phyloP scores from a whole-genome alignment of 2,888 invertebrate species.

The Argyra leucocephala region DNA sequence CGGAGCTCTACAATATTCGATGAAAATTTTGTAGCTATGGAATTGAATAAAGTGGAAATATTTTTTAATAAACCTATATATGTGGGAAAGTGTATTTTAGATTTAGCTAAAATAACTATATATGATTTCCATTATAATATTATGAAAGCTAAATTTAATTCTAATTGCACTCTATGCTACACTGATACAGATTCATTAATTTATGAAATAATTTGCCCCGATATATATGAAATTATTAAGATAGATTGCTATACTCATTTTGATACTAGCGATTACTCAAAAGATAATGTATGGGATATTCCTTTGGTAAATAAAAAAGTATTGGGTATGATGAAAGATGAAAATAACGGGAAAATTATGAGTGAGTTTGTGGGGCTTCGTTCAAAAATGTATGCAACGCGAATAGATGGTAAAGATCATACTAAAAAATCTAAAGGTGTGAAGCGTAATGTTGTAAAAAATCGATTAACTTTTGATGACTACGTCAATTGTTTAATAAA shows the following conservation, averaged over 20 bases:
- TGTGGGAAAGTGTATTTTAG: slow-evolving; percentile 36
- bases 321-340: slow-evolving; percentile 2
- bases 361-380: neutral
- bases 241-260: neutral
- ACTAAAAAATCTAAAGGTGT: neutral
- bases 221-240: slow-evolving; percentile 15
- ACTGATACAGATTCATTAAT: slow-evolving; percentile 17
- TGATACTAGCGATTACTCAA: slow-evolving; percentile 12
- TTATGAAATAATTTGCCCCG: slow-evolving; percentile 11
- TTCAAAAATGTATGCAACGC: slow-evolving; percentile 7
- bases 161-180: slow-evolving; percentile 9
- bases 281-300: slow-evolving; percentile 4
- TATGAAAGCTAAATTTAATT: slow-evolving; percentile 24
- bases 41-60: slow-evolving; percentile 28
- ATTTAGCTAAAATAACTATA: slow-evolving; percentile 34
- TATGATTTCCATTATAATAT: slow-evolving; percentile 37
- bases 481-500: neutral
- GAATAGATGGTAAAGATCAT: too few relatives aligned
- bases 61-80: slow-evolving; percentile 38
- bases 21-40: slow-evolving; percentile 34
- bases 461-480: neutral
- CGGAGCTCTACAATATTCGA: slow-evolving; percentile 29
- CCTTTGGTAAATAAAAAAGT: slow-evolving; percentile 8
- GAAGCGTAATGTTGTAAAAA: neutral
- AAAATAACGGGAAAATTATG: neutral